phyloP scores from a whole-genome alignment of 2,797 vertebrate species.

The Enteromius paludinosus region DNA sequence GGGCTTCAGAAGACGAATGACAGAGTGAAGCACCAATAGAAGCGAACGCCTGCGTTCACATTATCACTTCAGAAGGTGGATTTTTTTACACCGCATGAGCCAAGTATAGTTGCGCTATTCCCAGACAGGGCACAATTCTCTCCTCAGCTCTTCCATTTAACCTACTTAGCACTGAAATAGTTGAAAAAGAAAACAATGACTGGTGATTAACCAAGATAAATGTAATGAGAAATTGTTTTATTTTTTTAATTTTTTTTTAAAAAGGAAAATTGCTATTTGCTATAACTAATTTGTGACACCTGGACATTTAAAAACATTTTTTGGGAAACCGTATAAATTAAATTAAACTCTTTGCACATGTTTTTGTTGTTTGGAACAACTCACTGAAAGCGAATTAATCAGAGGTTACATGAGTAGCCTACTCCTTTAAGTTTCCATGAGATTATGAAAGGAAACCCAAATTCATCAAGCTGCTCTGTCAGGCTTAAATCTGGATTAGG shows the following conservation, averaged over 20 bases:
- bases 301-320: background rate
- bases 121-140: background rate
- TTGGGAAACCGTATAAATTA: background rate
- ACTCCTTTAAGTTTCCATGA: constrained; percentile 45
- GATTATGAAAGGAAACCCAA: constrained; percentile 5
- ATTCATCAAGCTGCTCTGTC: background rate
- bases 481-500: background rate
- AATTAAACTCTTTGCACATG: background rate
- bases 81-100: constrained; percentile 54
- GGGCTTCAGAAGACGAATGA: constrained; percentile 54
- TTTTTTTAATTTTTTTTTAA: too few relatives aligned
- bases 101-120: constrained; percentile 55
- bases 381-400: background rate
- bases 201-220: background rate
- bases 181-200: background rate
- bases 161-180: background rate
- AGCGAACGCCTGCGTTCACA: constrained; percentile 60
- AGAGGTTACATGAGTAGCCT: constrained; percentile 54
- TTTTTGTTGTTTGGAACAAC: background rate
- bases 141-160: background rate
- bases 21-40: constrained; percentile 67
- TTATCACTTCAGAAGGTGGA: constrained; percentile 46
- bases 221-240: background rate
- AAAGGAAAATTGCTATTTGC: background rate
- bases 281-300: background rate